A percentile compares a stretch with the other conserved stretches of the same genome.
These are phyloP conservation scores for Danaus melanippus DNA, from an alignment of 1,140 invertebrate genomes.

Conservation along the genomic window DNA sequence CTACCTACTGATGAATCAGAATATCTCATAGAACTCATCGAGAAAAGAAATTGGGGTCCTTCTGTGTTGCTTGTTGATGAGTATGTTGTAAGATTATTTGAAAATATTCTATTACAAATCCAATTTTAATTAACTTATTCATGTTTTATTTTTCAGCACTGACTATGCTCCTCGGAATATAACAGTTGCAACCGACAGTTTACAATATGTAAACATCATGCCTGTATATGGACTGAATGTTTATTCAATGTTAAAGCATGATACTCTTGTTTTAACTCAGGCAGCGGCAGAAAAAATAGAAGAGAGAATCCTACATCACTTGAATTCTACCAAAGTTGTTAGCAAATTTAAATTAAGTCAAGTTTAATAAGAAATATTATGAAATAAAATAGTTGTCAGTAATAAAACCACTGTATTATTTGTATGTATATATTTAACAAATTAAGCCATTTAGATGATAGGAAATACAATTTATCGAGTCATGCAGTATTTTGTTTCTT, in stretches of 20 bases:
- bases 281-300: conserved; percentile 89
- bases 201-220: conserved; percentile 94
- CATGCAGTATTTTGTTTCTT: too few relatives aligned
- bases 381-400: conserved; percentile 12
- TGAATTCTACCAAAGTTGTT: conserved; percentile 74
- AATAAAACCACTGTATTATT: too few relatives aligned
- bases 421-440: too few relatives aligned
- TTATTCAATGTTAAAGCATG: conserved; percentile 96
- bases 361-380: conserved; percentile 20
- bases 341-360: conserved; percentile 69
- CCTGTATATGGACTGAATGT: conserved; percentile 92
- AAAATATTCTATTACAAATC: too few relatives aligned
- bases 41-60: conserved; percentile 92
- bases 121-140: background rate
- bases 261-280: conserved; percentile 92
- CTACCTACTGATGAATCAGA: conserved; percentile 87
- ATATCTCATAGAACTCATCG: conserved; percentile 86
- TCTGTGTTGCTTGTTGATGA: conserved; percentile 95
- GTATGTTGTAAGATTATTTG: conserved; percentile 70
- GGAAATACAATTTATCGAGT: too few relatives aligned
- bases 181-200: conserved; percentile 80
- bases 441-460: too few relatives aligned
- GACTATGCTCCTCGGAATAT: conserved; percentile 93
- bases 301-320: conserved; percentile 84
- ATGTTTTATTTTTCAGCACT: conserved; percentile 74